Conservation (phyloP, 1,140 invertebrate genomes). For the Tetramorium simillimum region DNA sequence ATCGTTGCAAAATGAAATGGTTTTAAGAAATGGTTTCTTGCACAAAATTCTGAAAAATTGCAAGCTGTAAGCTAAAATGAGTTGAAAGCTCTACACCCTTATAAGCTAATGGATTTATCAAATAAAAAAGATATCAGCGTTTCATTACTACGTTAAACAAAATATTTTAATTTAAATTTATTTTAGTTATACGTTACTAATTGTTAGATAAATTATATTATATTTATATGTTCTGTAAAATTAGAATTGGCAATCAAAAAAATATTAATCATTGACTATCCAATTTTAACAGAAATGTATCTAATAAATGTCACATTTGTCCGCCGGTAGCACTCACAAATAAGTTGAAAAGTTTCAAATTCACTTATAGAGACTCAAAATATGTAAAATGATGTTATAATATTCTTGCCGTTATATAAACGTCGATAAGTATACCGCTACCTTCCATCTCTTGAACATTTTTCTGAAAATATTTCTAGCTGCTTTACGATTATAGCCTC, state of each 20-base stretch:
- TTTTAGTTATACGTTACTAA: too few species aligned
- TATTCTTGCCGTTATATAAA: slow-evolving; percentile 26
- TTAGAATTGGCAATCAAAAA: background rate
- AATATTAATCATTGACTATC: background rate
- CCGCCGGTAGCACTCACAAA: background rate
- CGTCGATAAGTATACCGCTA: background rate
- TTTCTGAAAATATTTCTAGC: slow-evolving; percentile 31
- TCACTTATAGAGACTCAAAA: background rate
- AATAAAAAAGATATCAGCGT: too few species aligned
- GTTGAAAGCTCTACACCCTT: too few species aligned
- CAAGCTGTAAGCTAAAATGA: too few species aligned
- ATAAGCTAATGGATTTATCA: too few species aligned
- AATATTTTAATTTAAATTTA: too few species aligned
- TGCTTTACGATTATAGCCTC: slow-evolving; percentile 23
- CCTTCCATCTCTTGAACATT: slow-evolving; percentile 1
- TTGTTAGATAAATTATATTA: too few species aligned
- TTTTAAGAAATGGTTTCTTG: too few species aligned
- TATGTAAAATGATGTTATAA: background rate
- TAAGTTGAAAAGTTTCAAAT: background rate
- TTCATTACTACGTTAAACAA: too few species aligned
- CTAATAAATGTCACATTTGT: background rate
- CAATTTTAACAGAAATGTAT: background rate
- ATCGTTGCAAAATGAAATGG: too few species aligned
- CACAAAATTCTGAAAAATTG: too few species aligned
- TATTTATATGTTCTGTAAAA: background rate